phyloP scores from a whole-genome alignment of 2,888 invertebrate species.

The Ennomos quercinarius region DNA sequence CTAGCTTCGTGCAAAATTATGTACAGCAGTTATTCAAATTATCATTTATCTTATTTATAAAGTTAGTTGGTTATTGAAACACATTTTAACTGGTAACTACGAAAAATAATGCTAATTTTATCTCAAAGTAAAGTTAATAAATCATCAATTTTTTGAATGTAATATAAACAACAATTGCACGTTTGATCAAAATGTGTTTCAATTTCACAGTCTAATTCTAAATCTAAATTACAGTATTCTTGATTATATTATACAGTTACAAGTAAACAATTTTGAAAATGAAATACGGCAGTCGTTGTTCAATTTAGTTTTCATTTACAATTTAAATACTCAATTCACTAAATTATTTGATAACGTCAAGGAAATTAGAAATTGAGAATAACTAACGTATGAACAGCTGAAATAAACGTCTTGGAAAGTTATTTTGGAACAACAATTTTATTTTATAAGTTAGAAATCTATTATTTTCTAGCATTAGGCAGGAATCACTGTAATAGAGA shows the following conservation, averaged over 20 bases:
- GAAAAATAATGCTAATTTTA: neutral
- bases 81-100: neutral
- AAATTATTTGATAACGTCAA: constrained; percentile 32
- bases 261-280: constrained; percentile 45
- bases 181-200: constrained; percentile 18
- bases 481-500: constrained; percentile 8
- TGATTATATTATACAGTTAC: constrained; percentile 38
- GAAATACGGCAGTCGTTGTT: constrained; percentile 55
- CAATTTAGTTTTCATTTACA: constrained; percentile 43
- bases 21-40: constrained; percentile 55
- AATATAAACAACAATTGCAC: neutral
- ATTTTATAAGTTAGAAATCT: constrained; percentile 9
- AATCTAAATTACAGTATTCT: constrained; percentile 18
- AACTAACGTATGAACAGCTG: constrained; percentile 25
- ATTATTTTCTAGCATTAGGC: constrained; percentile 5
- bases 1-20: constrained; percentile 72
- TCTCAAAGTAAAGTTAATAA: neutral
- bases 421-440: constrained; percentile 15
- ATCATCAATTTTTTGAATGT: no score
- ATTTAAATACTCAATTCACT: constrained; percentile 44
- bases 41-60: constrained; percentile 6
- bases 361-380: constrained; percentile 36
- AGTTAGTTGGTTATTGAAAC: constrained; percentile 3
- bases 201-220: constrained; percentile 19
- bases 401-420: constrained; percentile 14